A percentile compares a stretch with the other conserved stretches of the same genome.
Evolutionary conservation across 2,797 vertebrate genomes (phyloP).

Genomic region (Typhlichthys eigenmanni): DNA sequence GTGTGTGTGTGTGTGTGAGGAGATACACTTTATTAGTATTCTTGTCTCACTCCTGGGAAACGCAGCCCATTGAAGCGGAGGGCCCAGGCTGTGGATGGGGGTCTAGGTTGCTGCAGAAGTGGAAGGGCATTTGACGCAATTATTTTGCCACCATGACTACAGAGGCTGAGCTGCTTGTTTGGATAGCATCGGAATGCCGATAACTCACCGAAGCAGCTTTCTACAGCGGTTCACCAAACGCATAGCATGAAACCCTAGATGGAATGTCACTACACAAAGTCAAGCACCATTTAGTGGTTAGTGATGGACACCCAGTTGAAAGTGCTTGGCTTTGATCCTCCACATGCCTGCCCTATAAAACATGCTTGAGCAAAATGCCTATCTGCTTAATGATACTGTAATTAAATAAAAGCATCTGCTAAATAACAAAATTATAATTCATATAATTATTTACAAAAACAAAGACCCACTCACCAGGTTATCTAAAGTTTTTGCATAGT

Average conservation of each 20-base stretch:
- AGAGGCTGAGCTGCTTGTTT: slow-evolving; percentile 43
- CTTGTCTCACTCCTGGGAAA: slow-evolving; percentile 61
- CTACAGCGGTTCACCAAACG: too few relatives aligned
- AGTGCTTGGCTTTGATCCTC: too few relatives aligned
- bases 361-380: too few relatives aligned
- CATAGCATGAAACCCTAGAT: slow-evolving; percentile 34
- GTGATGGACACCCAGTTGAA: too few relatives aligned
- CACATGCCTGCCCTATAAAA: too few relatives aligned
- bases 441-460: too few relatives aligned
- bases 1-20: slow-evolving; percentile 42
- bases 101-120: slow-evolving; percentile 43
- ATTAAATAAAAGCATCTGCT: too few relatives aligned
- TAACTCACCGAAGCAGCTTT: slow-evolving; percentile 19
- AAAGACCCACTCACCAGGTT: too few relatives aligned
- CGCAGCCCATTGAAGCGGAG: slow-evolving; percentile 37
- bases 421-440: too few relatives aligned
- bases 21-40: slow-evolving; percentile 68
- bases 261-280: slow-evolving; percentile 39
- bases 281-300: slow-evolving; percentile 38
- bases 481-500: too few relatives aligned
- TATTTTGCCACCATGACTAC: slow-evolving; percentile 62
- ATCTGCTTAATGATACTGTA: too few relatives aligned
- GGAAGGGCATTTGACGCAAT: slow-evolving; percentile 69
- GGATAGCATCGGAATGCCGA: slow-evolving; percentile 65
- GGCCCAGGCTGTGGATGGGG: slow-evolving; percentile 34